A percentile compares a stretch with the other conserved stretches of the same genome.
These are phyloP conservation scores for Coenobita brevimanus DNA, from an alignment of 1,140 invertebrate species.

Conservation along the genomic window DNA sequence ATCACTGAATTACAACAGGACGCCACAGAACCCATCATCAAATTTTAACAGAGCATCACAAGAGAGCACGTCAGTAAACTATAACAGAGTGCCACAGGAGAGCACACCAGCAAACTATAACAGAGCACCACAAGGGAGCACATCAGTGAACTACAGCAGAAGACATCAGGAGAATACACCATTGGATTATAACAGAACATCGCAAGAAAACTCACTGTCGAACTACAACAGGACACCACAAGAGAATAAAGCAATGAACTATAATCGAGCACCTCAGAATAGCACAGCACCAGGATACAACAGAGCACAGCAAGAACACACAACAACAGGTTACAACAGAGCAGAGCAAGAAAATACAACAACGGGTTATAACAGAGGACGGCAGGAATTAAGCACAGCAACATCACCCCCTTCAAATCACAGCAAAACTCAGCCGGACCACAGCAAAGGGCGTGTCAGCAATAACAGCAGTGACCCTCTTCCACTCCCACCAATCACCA, in stretches of 20 bases:
- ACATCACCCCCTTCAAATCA: too few relatives aligned
- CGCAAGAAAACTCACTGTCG: neutral
- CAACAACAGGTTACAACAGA: too few relatives aligned
- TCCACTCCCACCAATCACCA: too few relatives aligned
- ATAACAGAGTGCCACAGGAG: neutral
- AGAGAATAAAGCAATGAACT: neutral
- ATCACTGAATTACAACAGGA: neutral
- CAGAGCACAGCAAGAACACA: neutral
- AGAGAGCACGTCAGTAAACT: neutral
- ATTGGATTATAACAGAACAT: neutral
- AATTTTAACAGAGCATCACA: neutral
- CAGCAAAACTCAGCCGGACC: neutral
- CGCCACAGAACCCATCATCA: neutral
- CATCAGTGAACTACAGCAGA: too few relatives aligned
- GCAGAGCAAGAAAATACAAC: neutral
- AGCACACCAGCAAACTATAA: neutral
- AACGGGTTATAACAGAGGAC: neutral
- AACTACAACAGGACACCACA: neutral
- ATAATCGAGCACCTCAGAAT: neutral
- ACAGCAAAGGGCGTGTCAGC: too few relatives aligned
- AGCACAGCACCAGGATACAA: neutral
- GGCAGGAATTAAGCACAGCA: too few relatives aligned
- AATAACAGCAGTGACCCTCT: too few relatives aligned
- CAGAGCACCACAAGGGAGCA: neutral
- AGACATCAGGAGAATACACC: too few relatives aligned